phyloP scores from a whole-genome alignment of 2,888 invertebrate species.

The Stegophylla sp. region DNA sequence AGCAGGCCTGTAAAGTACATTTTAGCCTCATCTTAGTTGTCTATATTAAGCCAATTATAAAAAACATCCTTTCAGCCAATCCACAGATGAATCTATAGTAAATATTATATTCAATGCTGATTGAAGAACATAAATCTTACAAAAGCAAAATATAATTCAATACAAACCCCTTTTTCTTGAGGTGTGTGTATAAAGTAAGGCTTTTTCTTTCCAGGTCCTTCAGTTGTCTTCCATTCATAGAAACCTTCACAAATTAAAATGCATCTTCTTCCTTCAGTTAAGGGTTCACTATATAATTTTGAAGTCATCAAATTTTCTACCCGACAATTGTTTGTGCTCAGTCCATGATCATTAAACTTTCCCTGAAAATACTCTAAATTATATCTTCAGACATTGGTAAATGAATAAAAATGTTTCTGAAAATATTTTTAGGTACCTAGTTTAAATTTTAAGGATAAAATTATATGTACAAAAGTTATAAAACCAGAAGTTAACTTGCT shows the following conservation, averaged over 20 bases:
- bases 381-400: too few species aligned
- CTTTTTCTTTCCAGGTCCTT: conserved; percentile 68
- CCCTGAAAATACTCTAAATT: conserved; percentile 12
- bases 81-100: too few species aligned
- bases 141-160: background rate
- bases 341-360: conserved; percentile 67
- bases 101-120: background rate
- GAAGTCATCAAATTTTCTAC: conserved; percentile 76
- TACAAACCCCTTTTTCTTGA: conserved; percentile 68
- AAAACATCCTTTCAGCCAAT: too few species aligned
- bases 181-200: conserved; percentile 78
- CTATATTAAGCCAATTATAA: background rate
- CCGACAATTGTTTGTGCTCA: conserved; percentile 81
- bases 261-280: conserved; percentile 77
- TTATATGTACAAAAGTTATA: too few species aligned
- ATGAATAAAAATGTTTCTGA: too few species aligned
- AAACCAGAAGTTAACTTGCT: too few species aligned
- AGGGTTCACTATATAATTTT: conserved; percentile 73
- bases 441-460: too few species aligned
- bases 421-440: too few species aligned
- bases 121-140: background rate
- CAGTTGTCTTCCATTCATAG: conserved; percentile 81
- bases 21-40: conserved; percentile 18
- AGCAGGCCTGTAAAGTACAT: too few species aligned
- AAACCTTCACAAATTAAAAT: conserved; percentile 81